A percentile compares a stretch with the other conserved stretches of the same genome.
Evolutionary conservation across 2,888 invertebrate species (phyloP).

Genomic region (Ischnura elegans): DNA sequence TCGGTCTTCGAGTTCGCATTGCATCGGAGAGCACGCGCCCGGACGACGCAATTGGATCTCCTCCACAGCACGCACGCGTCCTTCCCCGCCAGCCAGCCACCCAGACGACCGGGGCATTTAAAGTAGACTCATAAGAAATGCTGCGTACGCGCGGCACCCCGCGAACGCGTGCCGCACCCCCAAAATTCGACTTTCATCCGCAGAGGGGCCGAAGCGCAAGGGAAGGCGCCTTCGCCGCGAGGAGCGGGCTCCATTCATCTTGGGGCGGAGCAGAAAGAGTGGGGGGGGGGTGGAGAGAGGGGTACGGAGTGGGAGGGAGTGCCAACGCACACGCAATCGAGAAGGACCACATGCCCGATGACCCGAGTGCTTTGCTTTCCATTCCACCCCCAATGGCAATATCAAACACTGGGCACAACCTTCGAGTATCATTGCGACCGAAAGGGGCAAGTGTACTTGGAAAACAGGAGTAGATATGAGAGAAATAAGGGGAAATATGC

Average conservation of each 20-base stretch:
- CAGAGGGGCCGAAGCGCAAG: background rate
- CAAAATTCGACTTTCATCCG: background rate
- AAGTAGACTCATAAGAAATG: conserved; percentile 1
- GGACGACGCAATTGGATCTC: background rate
- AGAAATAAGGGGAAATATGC: too few species aligned
- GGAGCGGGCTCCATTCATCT: background rate
- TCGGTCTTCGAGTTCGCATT: background rate
- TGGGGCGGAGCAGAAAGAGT: background rate
- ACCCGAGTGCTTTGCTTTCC: background rate
- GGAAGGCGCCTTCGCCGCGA: background rate
- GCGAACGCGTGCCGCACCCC: background rate
- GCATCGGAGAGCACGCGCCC: too few species aligned
- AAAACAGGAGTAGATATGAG: too few species aligned
- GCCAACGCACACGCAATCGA: background rate
- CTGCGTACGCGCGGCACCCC: background rate
- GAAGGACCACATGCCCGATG: background rate
- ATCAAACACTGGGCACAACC: too few species aligned
- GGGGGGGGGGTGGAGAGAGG: background rate
- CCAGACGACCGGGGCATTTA: background rate
- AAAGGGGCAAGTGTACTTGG: too few species aligned
- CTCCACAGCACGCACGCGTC: background rate
- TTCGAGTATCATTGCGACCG: too few species aligned
- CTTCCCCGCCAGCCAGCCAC: too few species aligned
- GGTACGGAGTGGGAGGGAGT: background rate
- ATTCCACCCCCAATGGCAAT: background rate